Conservation (phyloP, 2,888 invertebrate genomes). For the Drosophila atripex region DNA sequence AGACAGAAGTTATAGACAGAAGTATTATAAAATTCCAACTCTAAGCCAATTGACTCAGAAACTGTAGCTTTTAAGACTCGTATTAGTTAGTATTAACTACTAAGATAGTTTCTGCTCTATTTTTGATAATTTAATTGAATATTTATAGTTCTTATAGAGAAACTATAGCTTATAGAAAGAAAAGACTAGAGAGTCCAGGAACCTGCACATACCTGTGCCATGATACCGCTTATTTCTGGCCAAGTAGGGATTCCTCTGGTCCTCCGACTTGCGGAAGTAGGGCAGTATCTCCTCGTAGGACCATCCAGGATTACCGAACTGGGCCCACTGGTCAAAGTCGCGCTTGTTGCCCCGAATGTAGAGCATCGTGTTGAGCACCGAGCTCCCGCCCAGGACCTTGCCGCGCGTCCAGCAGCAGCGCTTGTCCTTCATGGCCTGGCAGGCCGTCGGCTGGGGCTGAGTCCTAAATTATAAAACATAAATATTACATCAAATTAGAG, state of each 20-base stretch:
- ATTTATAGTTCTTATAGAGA: too few species aligned
- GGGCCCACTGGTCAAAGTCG: slow-evolving; percentile 95
- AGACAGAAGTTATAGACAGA: too few species aligned
- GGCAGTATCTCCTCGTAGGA: slow-evolving; percentile 91
- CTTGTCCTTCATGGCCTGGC: slow-evolving; percentile 93
- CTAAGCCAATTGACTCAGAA: too few species aligned
- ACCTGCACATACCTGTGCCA: slow-evolving; percentile 86
- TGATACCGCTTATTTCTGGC: slow-evolving; percentile 90
- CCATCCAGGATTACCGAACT: slow-evolving; percentile 94
- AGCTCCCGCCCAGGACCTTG: slow-evolving; percentile 94
- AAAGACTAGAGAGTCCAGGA: too few species aligned
- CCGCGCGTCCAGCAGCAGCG: slow-evolving; percentile 96
- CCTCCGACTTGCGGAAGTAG: slow-evolving; percentile 94
- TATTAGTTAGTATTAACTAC: too few species aligned
- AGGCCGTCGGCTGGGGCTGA: slow-evolving; percentile 92
- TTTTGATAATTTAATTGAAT: too few species aligned
- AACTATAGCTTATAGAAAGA: too few species aligned
- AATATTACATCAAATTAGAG: not conserved
- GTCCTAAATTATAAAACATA: slow-evolving; percentile 85
- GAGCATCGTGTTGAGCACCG: slow-evolving; percentile 95
- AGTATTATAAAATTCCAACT: too few species aligned
- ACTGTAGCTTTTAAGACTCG: too few species aligned
- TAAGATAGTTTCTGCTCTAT: too few species aligned
- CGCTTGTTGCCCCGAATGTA: slow-evolving; percentile 94
- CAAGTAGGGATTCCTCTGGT: slow-evolving; percentile 94